These are phyloP conservation scores for Hymenopus coronatus DNA, from an alignment of 2,888 invertebrate species.

Conservation along the genomic window DNA sequence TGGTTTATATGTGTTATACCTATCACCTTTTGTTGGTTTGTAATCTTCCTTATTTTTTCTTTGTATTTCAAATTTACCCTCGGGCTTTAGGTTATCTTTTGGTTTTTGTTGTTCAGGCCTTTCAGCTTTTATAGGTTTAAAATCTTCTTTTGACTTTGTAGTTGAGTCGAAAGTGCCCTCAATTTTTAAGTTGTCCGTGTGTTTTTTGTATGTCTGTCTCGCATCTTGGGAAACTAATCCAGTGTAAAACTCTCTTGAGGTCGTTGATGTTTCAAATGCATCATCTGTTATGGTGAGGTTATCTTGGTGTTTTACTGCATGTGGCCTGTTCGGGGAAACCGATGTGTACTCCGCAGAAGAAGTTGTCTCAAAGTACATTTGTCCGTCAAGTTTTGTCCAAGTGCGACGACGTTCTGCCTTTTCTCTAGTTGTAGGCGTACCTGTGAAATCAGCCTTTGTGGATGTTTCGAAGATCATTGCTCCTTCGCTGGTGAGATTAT, in stretches of 20 bases:
- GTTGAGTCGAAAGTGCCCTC: background rate
- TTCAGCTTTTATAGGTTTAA: conserved; percentile 15
- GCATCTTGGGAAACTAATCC: background rate
- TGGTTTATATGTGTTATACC: conserved; percentile 17
- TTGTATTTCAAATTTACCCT: conserved; percentile 47
- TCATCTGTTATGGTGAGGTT: conserved; percentile 25
- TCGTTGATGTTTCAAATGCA: conserved; percentile 5
- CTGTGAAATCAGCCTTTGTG: conserved; percentile 59
- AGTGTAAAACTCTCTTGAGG: conserved; percentile 14
- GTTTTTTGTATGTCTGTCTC: conserved; percentile 34
- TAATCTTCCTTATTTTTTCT: conserved; percentile 16
- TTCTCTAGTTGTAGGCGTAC: conserved; percentile 57
- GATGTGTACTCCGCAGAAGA: conserved; percentile 52
- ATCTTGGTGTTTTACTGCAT: conserved; percentile 8
- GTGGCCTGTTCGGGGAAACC: background rate
- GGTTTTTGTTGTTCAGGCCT: conserved; percentile 28
- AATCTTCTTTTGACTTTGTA: background rate
- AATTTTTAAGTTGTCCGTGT: conserved; percentile 49
- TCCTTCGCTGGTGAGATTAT: conserved; percentile 42
- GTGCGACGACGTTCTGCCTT: conserved; percentile 61
- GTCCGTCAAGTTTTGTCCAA: conserved; percentile 70
- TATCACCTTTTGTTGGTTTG: conserved; percentile 8
- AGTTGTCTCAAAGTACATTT: conserved; percentile 63
- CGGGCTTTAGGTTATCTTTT: conserved; percentile 42
- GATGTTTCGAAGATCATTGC: conserved; percentile 66